These are phyloP conservation scores for Spisula subtruncata DNA, from an alignment of 2,888 invertebrate genomes.

Conservation along the genomic window DNA sequence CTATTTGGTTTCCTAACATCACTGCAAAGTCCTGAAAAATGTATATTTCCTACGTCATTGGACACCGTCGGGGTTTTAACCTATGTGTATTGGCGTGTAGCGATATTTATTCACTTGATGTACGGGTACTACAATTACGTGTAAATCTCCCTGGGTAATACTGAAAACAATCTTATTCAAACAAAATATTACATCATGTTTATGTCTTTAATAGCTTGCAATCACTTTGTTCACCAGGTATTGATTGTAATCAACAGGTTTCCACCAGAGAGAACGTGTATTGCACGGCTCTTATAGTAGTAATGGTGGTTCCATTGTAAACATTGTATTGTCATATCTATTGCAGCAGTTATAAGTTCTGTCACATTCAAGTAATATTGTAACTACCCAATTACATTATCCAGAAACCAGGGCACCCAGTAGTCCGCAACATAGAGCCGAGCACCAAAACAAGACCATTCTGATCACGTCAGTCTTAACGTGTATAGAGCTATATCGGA, in stretches of 20 bases:
- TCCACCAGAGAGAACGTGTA: neutral
- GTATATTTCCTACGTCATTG: slow-evolving; percentile 5
- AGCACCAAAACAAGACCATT: too few relatives aligned
- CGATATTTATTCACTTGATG: slow-evolving; percentile 2
- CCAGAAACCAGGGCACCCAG: too few relatives aligned
- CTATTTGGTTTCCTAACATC: slow-evolving; percentile 29
- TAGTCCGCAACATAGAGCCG: too few relatives aligned
- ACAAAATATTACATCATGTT: slow-evolving; percentile 13
- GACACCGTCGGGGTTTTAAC: slow-evolving; percentile 18
- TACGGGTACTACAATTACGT: neutral
- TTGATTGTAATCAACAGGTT: neutral
- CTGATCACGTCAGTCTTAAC: too few relatives aligned
- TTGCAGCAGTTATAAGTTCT: too few relatives aligned
- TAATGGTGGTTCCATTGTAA: too few relatives aligned
- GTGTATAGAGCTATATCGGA: too few relatives aligned
- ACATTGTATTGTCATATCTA: too few relatives aligned
- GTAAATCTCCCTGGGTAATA: neutral
- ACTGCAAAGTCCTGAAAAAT: neutral
- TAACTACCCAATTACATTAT: too few relatives aligned
- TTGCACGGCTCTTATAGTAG: neutral
- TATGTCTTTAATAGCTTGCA: neutral
- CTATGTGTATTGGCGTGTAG: neutral
- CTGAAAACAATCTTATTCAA: slow-evolving; percentile 21
- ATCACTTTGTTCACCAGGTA: neutral
- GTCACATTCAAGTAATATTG: too few relatives aligned